A percentile compares a stretch with the other conserved stretches of the same genome.
Conservation (phyloP, 2,113 vertebrate species). For the Columba janthina region DNA sequence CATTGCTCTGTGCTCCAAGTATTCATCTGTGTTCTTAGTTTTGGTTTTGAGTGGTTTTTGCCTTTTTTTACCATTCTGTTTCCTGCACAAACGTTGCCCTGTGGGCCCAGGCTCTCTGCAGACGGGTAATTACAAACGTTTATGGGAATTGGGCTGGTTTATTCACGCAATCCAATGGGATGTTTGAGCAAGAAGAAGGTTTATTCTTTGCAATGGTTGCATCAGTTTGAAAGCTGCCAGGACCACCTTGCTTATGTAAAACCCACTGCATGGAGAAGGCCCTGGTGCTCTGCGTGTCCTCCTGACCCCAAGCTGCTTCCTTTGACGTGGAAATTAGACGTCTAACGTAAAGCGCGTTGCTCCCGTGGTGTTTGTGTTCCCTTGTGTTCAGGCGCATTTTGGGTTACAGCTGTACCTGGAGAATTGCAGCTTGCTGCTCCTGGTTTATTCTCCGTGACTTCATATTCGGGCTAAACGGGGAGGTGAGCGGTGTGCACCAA, state of each 20-base stretch:
- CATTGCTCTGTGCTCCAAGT: neutral
- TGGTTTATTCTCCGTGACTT: neutral
- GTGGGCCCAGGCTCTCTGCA: neutral
- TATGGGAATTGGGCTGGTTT: neutral
- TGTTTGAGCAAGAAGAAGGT: neutral
- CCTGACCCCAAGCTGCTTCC: neutral
- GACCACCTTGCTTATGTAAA: neutral
- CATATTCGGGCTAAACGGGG: neutral
- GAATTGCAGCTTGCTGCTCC: neutral
- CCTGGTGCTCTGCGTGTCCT: neutral
- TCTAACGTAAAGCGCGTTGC: neutral
- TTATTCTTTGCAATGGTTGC: neutral
- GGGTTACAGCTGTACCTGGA: neutral
- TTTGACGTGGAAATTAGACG: neutral
- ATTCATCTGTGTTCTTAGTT: neutral
- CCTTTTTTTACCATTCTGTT: neutral
- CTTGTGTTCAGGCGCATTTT: too few relatives aligned
- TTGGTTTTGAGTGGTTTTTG: too few relatives aligned
- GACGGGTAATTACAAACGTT: neutral
- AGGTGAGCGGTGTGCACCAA: rapidly evolving
- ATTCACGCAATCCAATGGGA: neutral
- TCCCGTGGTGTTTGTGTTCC: neutral
- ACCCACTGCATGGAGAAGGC: neutral
- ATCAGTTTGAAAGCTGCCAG: neutral
- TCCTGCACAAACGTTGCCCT: neutral